A percentile compares a stretch with the other conserved stretches of the same genome.
Conservation (phyloP, 2,797 vertebrate species). For the Tadarida brasiliensis region DNA sequence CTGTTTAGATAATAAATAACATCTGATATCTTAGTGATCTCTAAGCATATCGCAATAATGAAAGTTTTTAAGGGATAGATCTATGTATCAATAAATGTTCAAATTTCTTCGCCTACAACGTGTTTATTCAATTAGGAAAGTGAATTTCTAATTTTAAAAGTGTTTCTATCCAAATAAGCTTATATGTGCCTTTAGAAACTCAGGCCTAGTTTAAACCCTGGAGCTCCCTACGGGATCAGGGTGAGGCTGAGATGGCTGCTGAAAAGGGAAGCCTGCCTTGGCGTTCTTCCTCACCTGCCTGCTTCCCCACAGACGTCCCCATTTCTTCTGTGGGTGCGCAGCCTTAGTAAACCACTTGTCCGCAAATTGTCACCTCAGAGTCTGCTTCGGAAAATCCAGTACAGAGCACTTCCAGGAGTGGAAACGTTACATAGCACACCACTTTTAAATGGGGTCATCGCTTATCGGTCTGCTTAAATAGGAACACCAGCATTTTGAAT, state of each 20-base stretch:
- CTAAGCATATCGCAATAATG: background rate
- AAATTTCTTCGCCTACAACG: background rate
- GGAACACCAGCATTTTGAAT: background rate
- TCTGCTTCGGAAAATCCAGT: background rate
- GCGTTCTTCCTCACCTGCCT: background rate
- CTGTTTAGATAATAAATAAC: background rate
- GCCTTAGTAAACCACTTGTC: background rate
- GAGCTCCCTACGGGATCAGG: background rate
- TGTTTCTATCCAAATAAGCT: background rate
- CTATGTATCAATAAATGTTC: background rate
- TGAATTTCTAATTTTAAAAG: background rate
- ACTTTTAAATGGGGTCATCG: background rate
- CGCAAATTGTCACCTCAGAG: background rate
- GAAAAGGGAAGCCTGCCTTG: background rate
- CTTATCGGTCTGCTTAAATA: background rate
- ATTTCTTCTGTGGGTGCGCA: background rate
- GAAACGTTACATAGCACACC: fast-evolving
- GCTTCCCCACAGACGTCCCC: fast-evolving
- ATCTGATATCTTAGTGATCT: background rate
- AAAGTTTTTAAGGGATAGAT: background rate
- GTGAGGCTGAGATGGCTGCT: too few relatives aligned
- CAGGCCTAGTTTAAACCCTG: background rate
- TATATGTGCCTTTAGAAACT: background rate
- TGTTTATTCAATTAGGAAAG: background rate
- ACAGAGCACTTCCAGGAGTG: background rate